phyloP scores from a whole-genome alignment of 2,113 vertebrate genomes.

The Strix uralensis region DNA sequence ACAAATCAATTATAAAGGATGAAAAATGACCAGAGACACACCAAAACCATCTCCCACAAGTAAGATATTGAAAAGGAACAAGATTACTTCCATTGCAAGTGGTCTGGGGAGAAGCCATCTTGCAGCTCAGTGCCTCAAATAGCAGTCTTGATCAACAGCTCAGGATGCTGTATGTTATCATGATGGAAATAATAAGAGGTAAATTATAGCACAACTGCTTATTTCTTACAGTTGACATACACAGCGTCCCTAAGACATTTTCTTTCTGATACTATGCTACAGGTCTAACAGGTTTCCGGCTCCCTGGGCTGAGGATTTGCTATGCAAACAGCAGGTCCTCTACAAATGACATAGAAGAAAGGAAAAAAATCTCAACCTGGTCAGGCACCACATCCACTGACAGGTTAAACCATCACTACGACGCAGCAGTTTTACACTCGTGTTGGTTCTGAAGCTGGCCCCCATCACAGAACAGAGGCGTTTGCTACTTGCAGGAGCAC shows the following conservation, averaged over 20 bases:
- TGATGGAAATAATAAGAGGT: neutral
- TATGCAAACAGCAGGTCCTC: neutral
- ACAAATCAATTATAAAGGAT: slow-evolving; percentile 48
- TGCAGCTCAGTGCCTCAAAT: neutral
- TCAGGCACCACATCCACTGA: neutral
- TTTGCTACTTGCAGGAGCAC: neutral
- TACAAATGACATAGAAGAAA: neutral
- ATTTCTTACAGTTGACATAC: neutral
- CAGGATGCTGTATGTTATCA: neutral
- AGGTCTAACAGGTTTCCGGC: neutral
- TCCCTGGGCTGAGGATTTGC: neutral
- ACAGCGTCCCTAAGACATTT: neutral
- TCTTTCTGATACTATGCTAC: neutral
- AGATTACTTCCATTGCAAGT: neutral
- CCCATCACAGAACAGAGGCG: neutral
- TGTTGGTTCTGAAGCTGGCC: neutral
- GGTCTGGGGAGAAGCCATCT: slow-evolving; percentile 38
- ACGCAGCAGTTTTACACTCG: fast-evolving
- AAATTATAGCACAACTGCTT: neutral
- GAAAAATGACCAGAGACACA: slow-evolving; percentile 17
- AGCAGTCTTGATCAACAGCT: neutral
- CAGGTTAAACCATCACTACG: neutral
- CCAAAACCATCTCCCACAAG: slow-evolving; percentile 5
- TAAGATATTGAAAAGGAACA: neutral
- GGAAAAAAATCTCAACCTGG: neutral